Conservation (phyloP, 1,140 invertebrate genomes). For the Drosophila persimilis region DNA sequence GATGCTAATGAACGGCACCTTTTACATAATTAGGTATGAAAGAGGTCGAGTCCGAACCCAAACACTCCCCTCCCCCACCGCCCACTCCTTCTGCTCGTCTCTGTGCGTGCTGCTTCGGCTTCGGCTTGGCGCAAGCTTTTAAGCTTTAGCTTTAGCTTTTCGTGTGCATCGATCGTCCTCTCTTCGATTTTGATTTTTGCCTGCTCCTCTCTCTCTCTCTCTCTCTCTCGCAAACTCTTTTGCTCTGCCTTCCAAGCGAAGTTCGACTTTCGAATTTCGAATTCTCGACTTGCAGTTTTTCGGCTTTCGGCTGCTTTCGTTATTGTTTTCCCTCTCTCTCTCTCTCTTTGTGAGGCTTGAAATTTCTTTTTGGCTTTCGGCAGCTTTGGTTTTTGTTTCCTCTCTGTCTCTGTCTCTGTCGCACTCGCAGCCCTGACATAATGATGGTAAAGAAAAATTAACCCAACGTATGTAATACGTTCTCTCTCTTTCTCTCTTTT, state of each 20-base stretch:
- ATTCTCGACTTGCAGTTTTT: not conserved
- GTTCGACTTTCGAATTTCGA: no score
- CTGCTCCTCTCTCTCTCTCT: slow-evolving; percentile 2
- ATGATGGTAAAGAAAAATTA: slow-evolving; percentile 39
- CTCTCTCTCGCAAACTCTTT: not conserved
- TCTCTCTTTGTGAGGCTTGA: not conserved
- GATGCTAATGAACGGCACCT: slow-evolving; percentile 82
- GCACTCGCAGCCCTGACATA: slow-evolving; percentile 9
- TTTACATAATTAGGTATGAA: slow-evolving; percentile 82
- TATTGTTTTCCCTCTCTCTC: no score
- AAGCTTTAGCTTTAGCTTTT: slow-evolving; percentile 22
- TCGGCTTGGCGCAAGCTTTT: slow-evolving; percentile 3
- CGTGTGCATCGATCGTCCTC: not conserved
- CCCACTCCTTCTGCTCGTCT: slow-evolving; percentile 19
- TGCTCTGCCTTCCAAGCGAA: no score
- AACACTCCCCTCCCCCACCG: no score
- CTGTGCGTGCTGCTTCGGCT: slow-evolving; percentile 36
- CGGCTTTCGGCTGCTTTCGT: not conserved
- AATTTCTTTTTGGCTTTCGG: no score
- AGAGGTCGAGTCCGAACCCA: slow-evolving; percentile 30
- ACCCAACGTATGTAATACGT: slow-evolving; percentile 34
- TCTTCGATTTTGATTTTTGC: slow-evolving; percentile 23
- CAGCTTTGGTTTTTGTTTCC: no score
- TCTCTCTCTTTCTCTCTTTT: slow-evolving; percentile 72
- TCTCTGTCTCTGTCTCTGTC: slow-evolving; percentile 2